A percentile compares a stretch with the other conserved stretches of the same genome.
phyloP scores from a whole-genome alignment of 2,113 vertebrate genomes.

The Scolopax mira region DNA sequence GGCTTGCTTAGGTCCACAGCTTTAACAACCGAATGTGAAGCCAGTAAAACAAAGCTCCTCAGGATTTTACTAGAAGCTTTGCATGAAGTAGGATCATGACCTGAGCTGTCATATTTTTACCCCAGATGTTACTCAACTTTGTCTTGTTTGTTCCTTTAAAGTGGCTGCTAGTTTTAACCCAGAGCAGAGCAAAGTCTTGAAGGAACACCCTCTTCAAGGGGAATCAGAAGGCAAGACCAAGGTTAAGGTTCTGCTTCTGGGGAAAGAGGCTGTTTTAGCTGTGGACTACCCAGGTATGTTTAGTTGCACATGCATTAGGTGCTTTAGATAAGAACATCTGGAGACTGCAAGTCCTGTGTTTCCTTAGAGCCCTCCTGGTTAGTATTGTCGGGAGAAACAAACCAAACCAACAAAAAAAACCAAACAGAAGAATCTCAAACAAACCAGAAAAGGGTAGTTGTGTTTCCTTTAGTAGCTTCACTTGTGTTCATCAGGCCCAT shows the following conservation, averaged over 20 bases:
- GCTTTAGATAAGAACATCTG: neutral
- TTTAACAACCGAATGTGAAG: neutral
- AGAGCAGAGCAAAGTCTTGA: neutral
- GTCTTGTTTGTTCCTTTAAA: neutral
- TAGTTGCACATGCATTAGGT: neutral
- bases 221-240: neutral
- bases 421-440: rapidly evolving
- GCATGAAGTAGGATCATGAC: neutral
- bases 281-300: neutral
- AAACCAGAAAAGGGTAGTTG: rapidly evolving
- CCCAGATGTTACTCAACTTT: neutral
- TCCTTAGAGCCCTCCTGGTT: neutral
- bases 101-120: neutral
- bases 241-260: neutral
- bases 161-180: neutral
- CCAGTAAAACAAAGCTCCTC: neutral
- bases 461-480: neutral
- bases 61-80: neutral
- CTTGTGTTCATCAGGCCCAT: neutral
- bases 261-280: neutral
- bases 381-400: neutral
- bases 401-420: neutral
- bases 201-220: neutral
- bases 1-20: neutral
- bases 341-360: neutral